These are phyloP conservation scores for Scaptomyza montana DNA, from an alignment of 1,140 invertebrate genomes.

Conservation along the genomic window DNA sequence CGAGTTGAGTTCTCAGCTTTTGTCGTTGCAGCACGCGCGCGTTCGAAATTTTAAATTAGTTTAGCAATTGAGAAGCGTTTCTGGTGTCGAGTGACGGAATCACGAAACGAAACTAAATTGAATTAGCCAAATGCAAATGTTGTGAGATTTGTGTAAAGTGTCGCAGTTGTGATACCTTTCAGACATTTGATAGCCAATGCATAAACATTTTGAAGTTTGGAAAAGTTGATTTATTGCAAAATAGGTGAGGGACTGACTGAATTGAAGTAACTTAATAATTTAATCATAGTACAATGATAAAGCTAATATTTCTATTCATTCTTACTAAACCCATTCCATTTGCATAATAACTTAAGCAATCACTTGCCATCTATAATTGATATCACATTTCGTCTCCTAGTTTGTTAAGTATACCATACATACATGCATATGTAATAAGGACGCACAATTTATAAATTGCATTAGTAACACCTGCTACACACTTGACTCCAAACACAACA, in stretches of 20 bases:
- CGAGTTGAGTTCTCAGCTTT: conserved; percentile 28
- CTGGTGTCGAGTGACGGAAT: conserved; percentile 46
- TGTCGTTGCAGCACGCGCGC: conserved; percentile 46
- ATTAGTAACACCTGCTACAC: conserved; percentile 52
- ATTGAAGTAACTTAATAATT: too few species aligned
- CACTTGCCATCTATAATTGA: conserved; percentile 20
- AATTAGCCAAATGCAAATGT: conserved; percentile 70
- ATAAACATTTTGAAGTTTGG: not conserved
- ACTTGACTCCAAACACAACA: conserved; percentile 3
- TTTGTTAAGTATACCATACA: not conserved
- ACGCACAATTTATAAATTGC: conserved; percentile 51
- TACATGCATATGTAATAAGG: too few species aligned
- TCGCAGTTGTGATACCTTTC: conserved; percentile 42
- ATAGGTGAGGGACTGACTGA: too few species aligned
- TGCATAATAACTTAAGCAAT: conserved; percentile 3
- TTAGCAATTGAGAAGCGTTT: conserved; percentile 71
- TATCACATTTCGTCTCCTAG: conserved; percentile 8
- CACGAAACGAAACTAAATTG: conserved; percentile 59
- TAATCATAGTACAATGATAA: too few species aligned
- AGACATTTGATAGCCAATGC: conserved; percentile 11
- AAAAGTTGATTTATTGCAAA: too few species aligned
- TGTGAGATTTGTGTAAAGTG: conserved; percentile 52
- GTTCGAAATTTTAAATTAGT: conserved; percentile 77
- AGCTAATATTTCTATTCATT: too few species aligned
- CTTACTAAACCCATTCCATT: too few species aligned